Conservation (phyloP, 30 jellyfish, hydroid and myxozoan genomes). For the Turritopsis rubra region DNA sequence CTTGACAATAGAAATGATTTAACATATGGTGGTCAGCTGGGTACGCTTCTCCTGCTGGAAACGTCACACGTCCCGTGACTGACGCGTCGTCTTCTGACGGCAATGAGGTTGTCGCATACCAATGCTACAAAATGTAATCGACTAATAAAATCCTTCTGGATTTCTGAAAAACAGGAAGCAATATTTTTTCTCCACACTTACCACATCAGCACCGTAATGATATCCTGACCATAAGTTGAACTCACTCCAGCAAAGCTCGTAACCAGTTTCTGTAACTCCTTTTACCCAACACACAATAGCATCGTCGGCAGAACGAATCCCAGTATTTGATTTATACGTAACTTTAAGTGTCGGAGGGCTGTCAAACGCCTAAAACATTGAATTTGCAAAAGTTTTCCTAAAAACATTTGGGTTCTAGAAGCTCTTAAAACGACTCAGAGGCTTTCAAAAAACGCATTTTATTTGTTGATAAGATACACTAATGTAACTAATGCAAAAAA, state of each 20-base stretch:
- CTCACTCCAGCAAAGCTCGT: not conserved
- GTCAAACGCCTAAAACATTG: not conserved
- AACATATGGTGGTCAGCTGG: slow-evolving; percentile 1
- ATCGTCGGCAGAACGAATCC: not conserved
- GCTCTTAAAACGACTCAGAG: too few species aligned
- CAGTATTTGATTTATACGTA: not conserved
- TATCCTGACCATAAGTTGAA: slow-evolving; percentile 10
- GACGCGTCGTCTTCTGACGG: slow-evolving; percentile 15
- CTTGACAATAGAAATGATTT: not conserved
- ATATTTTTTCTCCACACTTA: slow-evolving; percentile 7
- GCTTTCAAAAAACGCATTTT: too few species aligned
- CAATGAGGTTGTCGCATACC: slow-evolving; percentile 5
- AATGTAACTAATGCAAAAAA: too few species aligned
- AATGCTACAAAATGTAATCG: not conserved
- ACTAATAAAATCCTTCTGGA: not conserved
- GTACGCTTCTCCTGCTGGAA: slow-evolving; percentile 4
- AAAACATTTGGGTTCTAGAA: too few species aligned
- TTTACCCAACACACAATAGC: slow-evolving; percentile 3
- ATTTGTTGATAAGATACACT: too few species aligned
- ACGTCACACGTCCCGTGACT: not conserved
- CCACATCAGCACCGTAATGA: slow-evolving; percentile 4
- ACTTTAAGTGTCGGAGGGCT: not conserved
- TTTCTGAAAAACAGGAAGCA: not conserved
- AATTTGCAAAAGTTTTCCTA: too few species aligned
- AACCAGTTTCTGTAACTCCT: slow-evolving; percentile 7